Evolutionary conservation across 2,797 vertebrate species (phyloP), one percentile per base, ranked within the genome.

Genomic region (Oreochromis grahami): DNA sequence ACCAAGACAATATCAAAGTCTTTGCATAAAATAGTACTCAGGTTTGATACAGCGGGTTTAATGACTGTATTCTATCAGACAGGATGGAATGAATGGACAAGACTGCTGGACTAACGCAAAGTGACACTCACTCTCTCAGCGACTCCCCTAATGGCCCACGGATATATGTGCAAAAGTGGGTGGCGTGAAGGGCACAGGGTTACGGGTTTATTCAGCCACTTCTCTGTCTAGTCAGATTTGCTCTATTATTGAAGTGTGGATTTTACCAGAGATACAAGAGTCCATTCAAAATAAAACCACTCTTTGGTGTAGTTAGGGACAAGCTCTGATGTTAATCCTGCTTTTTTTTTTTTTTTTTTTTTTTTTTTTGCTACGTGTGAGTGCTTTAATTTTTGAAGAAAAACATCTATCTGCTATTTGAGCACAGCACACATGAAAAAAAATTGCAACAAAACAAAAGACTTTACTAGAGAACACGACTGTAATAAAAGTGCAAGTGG

Each of bases 401-500:
- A n/a, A 76, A 87, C 19, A 85, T 58, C 4, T 32, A 50, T 32
- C 65, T 26, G 48, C 78, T 87, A 86, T 87, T 86, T 81, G 72
- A 87, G 38, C 55, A 24, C 70, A 58, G 17, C 52, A 29, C 36
- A 70, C 38, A 43, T 15, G 70, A 3, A 55, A 12, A 48, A 7
- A 24, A 29, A 17, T 4, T 45, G 13, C 53, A 77, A 21, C 19
- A 58, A 48, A 85, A 83, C 48, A 34, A 86, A 86, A 80, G 60
- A 77, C 11, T 45, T 80, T 86, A 79, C 51, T 56, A 70, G 76
- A 87, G 87, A 85, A 90, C 89, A 91, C 88, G 84, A 93, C 91
- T 89, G 87, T 91, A 94, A 94, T 93, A 95, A 93, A 93, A 95
- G 91, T 90, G 91, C 93, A 94, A 94, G 90, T 87, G 83, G 84